Conservation (phyloP, 2,888 invertebrate genomes). For the Dasysyrphus albostriatus region DNA sequence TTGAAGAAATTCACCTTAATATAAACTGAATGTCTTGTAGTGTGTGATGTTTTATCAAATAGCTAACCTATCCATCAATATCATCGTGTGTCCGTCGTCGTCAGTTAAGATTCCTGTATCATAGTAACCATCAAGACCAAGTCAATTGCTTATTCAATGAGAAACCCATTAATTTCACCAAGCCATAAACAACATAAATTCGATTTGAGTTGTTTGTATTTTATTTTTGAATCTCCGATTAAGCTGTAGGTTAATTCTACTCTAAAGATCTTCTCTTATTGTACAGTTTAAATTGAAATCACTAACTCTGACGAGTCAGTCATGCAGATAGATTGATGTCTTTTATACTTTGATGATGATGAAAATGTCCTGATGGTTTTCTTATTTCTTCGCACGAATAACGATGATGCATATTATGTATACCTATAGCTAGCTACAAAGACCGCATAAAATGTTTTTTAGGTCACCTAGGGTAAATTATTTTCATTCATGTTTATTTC, state of each 20-base stretch:
- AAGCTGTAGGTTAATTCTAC: background rate
- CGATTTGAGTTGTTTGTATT: background rate
- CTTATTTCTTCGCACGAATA: slow-evolving; percentile 26
- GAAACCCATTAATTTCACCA: slow-evolving; percentile 35
- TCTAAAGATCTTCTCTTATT: background rate
- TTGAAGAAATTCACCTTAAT: background rate
- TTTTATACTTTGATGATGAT: slow-evolving; percentile 23
- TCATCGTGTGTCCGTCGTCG: background rate
- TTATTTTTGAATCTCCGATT: background rate
- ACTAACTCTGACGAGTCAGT: background rate
- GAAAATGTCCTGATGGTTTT: slow-evolving; percentile 22
- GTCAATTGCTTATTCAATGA: slow-evolving; percentile 35
- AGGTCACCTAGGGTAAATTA: slow-evolving; percentile 25
- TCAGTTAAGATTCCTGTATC: background rate
- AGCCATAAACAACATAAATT: slow-evolving; percentile 20
- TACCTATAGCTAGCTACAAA: background rate
- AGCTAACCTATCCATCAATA: background rate
- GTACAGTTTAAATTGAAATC: slow-evolving; percentile 15
- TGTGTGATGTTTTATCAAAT: background rate
- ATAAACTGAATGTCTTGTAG: background rate
- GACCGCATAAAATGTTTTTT: background rate
- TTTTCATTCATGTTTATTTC: too few relatives aligned
- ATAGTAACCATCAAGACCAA: slow-evolving; percentile 25
- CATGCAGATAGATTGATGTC: slow-evolving; percentile 8
- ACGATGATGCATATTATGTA: slow-evolving; percentile 41